phyloP scores from a whole-genome alignment of 2,797 vertebrate genomes.

The Somateria mollissima region DNA sequence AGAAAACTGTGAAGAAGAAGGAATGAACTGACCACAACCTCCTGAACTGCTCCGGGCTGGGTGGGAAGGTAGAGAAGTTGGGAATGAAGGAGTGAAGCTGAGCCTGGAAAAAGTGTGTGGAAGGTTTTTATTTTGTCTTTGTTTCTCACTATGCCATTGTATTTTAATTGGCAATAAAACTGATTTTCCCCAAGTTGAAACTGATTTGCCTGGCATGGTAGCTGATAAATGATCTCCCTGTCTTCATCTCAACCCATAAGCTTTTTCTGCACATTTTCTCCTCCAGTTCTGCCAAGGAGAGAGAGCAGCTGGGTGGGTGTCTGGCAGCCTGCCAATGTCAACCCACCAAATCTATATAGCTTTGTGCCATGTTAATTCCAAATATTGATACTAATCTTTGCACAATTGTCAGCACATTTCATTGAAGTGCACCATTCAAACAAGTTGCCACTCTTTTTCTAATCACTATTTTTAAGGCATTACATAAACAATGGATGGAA shows the following conservation, averaged over 20 bases:
- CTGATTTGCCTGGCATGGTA: background rate
- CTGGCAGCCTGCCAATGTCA: background rate
- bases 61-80: background rate
- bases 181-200: background rate
- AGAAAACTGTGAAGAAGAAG: background rate
- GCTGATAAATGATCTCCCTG: background rate
- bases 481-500: background rate
- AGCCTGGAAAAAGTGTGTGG: background rate
- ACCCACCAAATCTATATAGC: background rate
- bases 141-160: background rate
- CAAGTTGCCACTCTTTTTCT: background rate
- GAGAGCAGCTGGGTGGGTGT: rapidly evolving
- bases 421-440: background rate
- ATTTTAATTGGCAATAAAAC: background rate
- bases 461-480: background rate
- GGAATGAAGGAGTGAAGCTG: background rate
- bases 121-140: background rate
- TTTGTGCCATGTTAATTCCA: background rate
- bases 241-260: background rate
- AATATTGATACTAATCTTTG: background rate
- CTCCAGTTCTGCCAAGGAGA: background rate
- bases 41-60: rapidly evolving
- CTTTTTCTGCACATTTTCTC: background rate
- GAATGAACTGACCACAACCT: background rate
- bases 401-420: background rate